Conservation (phyloP, 2,113 vertebrate species). For the Gorsachius goisagi region DNA sequence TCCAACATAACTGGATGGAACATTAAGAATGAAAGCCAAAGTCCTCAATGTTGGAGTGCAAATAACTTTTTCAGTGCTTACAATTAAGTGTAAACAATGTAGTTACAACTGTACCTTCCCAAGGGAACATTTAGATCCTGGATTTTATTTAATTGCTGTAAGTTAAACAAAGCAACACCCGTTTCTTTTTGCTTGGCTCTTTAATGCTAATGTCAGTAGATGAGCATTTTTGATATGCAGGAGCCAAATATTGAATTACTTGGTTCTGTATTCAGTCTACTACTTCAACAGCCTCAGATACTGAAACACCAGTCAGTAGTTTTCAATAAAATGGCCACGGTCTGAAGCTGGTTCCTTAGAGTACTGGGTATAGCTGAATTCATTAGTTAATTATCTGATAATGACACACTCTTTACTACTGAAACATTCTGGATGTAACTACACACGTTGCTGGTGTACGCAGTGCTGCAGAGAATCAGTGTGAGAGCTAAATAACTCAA, state of each 20-base stretch:
- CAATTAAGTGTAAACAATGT: neutral
- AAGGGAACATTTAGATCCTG: neutral
- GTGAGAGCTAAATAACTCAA: neutral
- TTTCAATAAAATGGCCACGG: neutral
- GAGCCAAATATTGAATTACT: neutral
- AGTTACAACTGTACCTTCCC: neutral
- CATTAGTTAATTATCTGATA: neutral
- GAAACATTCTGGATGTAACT: neutral
- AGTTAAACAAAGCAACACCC: constrained; percentile 12
- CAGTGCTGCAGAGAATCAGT: neutral
- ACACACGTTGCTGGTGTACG: neutral
- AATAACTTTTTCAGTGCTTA: neutral
- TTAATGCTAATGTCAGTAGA: neutral
- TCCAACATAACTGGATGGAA: neutral
- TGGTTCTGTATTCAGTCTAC: neutral
- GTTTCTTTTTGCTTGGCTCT: neutral
- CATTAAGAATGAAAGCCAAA: neutral
- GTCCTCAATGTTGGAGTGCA: neutral
- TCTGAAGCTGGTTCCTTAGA: neutral
- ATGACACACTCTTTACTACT: neutral
- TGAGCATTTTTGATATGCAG: neutral
- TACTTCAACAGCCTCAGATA: neutral
- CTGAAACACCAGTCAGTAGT: neutral
- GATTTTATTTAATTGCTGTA: neutral
- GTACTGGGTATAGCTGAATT: neutral